Evolutionary conservation across 2,113 vertebrate species (phyloP).

Genomic region (Spea bombifrons): DNA sequence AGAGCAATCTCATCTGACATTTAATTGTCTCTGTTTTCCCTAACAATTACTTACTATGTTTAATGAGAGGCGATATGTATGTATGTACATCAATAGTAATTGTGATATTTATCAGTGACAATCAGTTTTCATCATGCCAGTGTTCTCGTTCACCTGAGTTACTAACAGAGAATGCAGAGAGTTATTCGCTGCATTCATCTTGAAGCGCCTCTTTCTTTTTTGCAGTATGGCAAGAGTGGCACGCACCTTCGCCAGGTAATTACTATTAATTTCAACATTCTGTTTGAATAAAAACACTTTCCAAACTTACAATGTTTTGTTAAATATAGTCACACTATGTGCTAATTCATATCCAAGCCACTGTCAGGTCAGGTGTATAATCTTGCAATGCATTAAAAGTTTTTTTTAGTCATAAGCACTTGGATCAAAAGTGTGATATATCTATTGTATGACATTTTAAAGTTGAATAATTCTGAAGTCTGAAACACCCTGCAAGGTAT

Average conservation of each 20-base stretch:
- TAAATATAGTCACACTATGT: background rate
- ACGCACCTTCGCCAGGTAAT: background rate
- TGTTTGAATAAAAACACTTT: background rate
- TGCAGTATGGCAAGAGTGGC: background rate
- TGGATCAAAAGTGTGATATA: no score
- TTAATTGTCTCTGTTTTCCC: background rate
- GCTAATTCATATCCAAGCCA: background rate
- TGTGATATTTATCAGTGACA: conserved; percentile 11
- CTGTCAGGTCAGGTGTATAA: background rate
- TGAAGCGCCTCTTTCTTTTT: background rate
- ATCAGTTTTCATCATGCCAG: conserved; percentile 17
- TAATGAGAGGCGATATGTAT: conserved; percentile 10
- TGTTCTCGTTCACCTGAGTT: conserved; percentile 49
- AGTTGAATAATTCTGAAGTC: no score
- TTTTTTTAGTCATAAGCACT: no score
- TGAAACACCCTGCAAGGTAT: no score
- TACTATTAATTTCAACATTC: background rate
- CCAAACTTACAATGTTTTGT: background rate
- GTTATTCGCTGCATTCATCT: background rate
- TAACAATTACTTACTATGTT: conserved; percentile 1
- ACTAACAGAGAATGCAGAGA: conserved; percentile 25
- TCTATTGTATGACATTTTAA: no score
- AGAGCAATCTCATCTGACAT: background rate
- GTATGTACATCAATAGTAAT: conserved; percentile 18
- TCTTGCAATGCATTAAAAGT: background rate